Evolutionary conservation across 1,140 invertebrate genomes (phyloP), one percentile per base, ranked within the genome.

Genomic region (Onthophagus taurus): DNA sequence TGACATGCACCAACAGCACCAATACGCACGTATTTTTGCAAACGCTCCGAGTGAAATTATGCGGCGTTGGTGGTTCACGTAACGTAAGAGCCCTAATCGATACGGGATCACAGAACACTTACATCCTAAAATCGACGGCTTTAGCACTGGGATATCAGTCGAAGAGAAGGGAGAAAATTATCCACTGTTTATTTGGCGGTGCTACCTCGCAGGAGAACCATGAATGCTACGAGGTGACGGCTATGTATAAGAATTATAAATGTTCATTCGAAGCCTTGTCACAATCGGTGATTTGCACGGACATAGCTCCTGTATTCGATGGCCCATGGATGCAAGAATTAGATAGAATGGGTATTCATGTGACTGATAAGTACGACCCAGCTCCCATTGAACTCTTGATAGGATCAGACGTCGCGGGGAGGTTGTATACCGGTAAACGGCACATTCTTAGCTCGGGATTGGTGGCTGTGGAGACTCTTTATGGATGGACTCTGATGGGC

Each of bases 401-500:
- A 5, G 35, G 35, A 11, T 12, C 35, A 5, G 35, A 37, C 19
- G 18, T 37, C 4, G 35, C 35, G 14, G 35, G 35, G 19, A 37
- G 19, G 19, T 14, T 37, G 14, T 19, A 17, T 7, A 37, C 35
- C 5, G 35, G 35, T 4, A 5, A 17, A 8, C 9, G 14, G 13
- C 35, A 37, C 35, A 37, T 37, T 19, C 19, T 37, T 7, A 37
- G 13, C 4, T 37, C 9, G 6, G 17, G 35, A 20, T 13, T 37
- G 13, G 35, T 20, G 4, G 35, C 13, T 6, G 14, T 9, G 6
- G 18, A 37, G 14, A 20, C 5, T 5, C 14, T 37, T 37, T 5
- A 7, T 9, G 14, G 13, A 7, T 67, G 58, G 60, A 58, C 52
- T 5, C n/a, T 66, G 13, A 33, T 33, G 31, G 63, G 55, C 7